phyloP scores from a whole-genome alignment of 2,888 invertebrate genomes.

The Arctia plantaginis region DNA sequence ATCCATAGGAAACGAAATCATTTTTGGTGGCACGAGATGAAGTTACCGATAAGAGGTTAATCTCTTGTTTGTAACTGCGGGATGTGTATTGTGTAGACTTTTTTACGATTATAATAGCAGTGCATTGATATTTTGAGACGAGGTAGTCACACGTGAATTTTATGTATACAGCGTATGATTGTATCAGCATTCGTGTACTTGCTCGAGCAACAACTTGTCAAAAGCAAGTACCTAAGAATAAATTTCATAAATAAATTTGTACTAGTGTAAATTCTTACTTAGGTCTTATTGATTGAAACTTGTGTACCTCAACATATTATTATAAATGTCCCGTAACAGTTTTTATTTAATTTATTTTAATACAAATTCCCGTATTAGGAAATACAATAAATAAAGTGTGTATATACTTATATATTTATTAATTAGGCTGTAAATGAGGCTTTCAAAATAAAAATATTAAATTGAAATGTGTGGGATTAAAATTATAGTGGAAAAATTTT shows the following conservation, averaged over 20 bases:
- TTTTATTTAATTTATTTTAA: background rate
- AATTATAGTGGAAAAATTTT: too few species aligned
- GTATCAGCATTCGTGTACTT: background rate
- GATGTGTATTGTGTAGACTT: conserved; percentile 58
- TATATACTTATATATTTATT: too few species aligned
- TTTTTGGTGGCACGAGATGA: conserved; percentile 79
- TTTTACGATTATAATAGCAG: conserved; percentile 52
- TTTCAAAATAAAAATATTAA: too few species aligned
- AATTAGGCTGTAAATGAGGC: too few species aligned
- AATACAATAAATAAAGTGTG: too few species aligned
- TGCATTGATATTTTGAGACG: conserved; percentile 36
- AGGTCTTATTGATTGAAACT: background rate
- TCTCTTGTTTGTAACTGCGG: conserved; percentile 74
- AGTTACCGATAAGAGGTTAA: conserved; percentile 74
- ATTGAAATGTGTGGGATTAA: too few species aligned
- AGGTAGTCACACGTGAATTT: conserved; percentile 38
- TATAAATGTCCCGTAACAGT: too few species aligned
- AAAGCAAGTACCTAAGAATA: background rate
- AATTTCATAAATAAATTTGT: background rate
- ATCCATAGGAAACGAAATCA: conserved; percentile 81
- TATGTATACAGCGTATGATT: conserved; percentile 7
- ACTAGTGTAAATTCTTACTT: background rate
- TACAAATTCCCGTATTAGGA: too few species aligned
- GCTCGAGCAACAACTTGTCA: background rate
- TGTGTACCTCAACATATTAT: too few species aligned